Percentiles rank a stretch among this genome's conserved stretches.
These are phyloP conservation scores for Mythimna loreyi DNA, from an alignment of 2,888 invertebrate genomes.

Conservation along the genomic window DNA sequence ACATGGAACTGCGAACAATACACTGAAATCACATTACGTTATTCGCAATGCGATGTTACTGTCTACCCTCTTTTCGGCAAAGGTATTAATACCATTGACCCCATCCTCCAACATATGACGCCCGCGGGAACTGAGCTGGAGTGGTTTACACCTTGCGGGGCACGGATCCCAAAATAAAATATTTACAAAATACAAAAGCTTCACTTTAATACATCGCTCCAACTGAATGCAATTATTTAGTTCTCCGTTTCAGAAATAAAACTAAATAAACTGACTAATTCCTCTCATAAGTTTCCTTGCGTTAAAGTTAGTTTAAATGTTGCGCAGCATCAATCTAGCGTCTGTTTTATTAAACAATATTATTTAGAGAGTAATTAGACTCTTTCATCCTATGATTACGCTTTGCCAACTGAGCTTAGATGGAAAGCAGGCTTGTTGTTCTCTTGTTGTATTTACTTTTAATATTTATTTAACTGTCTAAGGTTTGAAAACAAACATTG, in stretches of 20 bases:
- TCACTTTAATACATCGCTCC: slow-evolving; percentile 23
- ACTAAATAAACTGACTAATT: slow-evolving; percentile 49
- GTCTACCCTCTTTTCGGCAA: slow-evolving; percentile 34
- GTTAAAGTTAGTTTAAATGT: slow-evolving; percentile 41
- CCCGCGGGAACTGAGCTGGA: slow-evolving; percentile 38
- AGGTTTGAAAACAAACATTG: neutral
- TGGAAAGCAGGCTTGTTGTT: slow-evolving; percentile 2
- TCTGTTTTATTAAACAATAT: slow-evolving; percentile 22
- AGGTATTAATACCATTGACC: slow-evolving; percentile 43
- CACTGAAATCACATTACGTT: slow-evolving; percentile 39
- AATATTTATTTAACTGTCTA: neutral
- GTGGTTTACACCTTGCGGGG: slow-evolving; percentile 41
- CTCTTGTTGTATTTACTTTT: neutral
- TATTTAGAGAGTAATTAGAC: slow-evolving; percentile 30
- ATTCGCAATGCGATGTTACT: slow-evolving; percentile 27
- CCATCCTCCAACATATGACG: slow-evolving; percentile 39
- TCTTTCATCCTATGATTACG: slow-evolving; percentile 10
- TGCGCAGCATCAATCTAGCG: slow-evolving; percentile 17
- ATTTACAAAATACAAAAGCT: slow-evolving; percentile 32
- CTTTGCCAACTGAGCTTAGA: slow-evolving; percentile 8
- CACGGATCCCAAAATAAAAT: slow-evolving; percentile 31
- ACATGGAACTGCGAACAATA: slow-evolving; percentile 27
- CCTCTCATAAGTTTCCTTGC: slow-evolving; percentile 38
- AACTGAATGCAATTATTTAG: slow-evolving; percentile 32
- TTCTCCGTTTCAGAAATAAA: slow-evolving; percentile 40